Base-by-base conservation (phyloP, 2,888 invertebrate genomes). In the Phyllotreta cruciferae region DNA sequence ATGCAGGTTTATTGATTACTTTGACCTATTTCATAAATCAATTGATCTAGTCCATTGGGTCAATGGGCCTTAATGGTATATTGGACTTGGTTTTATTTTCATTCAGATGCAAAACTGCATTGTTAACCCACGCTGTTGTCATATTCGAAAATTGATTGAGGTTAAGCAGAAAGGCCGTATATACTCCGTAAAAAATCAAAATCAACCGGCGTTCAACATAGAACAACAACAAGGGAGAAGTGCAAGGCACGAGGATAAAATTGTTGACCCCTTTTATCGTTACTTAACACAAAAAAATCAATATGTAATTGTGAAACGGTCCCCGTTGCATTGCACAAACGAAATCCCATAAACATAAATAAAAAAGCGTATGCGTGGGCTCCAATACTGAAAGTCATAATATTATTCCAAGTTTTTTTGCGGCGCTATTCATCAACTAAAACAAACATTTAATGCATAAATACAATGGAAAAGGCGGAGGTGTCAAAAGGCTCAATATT, bases 101-200 rank as follows among this genome's bases (percentile, higher is more conserved):
- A 54, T 54, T 55, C 11, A 53, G 42, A 39, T 41, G 60, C 54
- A 42, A 60, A 58, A 45, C 49, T 49, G 63, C 58, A 58, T 63
- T 58, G 57, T 63, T 50, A 53, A 58, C 58, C 63, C 63, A 62
- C 62, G 57, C 45, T 35, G 13, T 41, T 35, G 58, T 58, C 52
- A 58, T 58, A 52, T 42, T 52, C 42, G 58, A 52, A 58, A 58
- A 58, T 58, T 58, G 58, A 58, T 58, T 36, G 58, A 58, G 24
- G 50, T 58, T 42, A 37, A 52, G 35, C 36, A 42, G 44, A 56
- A 56, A 45, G 56, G 56, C 44, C 44, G 56, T 56, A 56, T 34
- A 6, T 10, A 10, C 14, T 47, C 10, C 10, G 24, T 47, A 10
- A 24, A 24, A 47, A 34, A 24, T 35, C 47, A 9, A 55, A 55